Evolutionary conservation across 2,113 vertebrate species (phyloP), one percentile per base, ranked within the genome.

Genomic region (Clinocottus analis): DNA sequence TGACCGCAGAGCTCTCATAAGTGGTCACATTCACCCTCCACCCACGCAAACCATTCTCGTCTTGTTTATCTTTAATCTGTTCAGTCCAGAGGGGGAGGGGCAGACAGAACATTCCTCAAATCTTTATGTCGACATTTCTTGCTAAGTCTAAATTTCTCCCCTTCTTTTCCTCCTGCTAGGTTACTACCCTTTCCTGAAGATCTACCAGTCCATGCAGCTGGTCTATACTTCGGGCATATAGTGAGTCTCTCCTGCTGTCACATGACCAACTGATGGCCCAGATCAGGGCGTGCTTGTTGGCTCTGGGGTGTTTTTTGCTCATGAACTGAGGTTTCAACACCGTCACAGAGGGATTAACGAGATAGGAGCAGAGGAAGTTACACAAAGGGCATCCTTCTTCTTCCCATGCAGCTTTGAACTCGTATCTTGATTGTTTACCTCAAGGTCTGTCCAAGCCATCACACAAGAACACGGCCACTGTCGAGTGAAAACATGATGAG

Each of bases 221-320:
- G 96, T 98, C 79, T 97, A 98, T 87, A 98, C 97, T 3, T 98
- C 97, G 37, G 97, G 96, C 77, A 96, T 98, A 88, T 98, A 98
- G 97, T 98, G 89, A 96, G 97, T 95, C 25, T 19, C 5, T 31
- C 2, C n/a, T 58, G 19, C 23, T 79, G 56, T 70, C 69, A 4
- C 21, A 19, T 67, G 39, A 27, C 72, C 45, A 51, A 4, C 31
- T 62, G 55, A 81, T 51, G 23, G 4, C 19, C 33, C n/a, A 2
- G 74, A 73, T 79, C 51, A 62, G 14, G 21, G 11, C 0, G 2
- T 45, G 49, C 43, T 62, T 65, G 11, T 47, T 51, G 55, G 33
- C 53, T 66, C 23, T 9, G 17, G 16, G 33, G 5, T 59, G 65
- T 75, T 87, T 49, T 72, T 67, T 58, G 78, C 62, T 67, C 16